Conservation (phyloP, 2,888 invertebrate species). For the Hydraecia micacea region DNA sequence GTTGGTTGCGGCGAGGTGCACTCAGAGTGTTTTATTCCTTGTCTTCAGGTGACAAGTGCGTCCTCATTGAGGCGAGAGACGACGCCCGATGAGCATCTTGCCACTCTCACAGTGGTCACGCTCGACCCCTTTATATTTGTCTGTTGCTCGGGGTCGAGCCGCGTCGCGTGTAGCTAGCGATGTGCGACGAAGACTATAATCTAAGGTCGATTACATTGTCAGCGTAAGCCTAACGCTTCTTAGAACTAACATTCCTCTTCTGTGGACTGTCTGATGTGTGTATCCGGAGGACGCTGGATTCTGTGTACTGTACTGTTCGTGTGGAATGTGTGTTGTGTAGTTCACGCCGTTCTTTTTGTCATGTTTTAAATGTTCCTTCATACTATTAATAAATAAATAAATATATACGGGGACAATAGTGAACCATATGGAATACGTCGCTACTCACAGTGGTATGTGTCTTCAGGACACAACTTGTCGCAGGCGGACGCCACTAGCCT, state of each 20-base stretch:
- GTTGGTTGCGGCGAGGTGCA: constrained; percentile 87
- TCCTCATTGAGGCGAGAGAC: constrained; percentile 94
- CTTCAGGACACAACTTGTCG: constrained; percentile 97
- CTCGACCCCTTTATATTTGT: constrained; percentile 86
- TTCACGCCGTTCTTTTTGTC: constrained; percentile 85
- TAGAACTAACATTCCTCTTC: constrained; percentile 85
- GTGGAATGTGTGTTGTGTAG: constrained; percentile 89
- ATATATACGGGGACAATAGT: constrained; percentile 73
- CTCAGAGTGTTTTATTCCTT: constrained; percentile 91
- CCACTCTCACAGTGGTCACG: constrained; percentile 87
- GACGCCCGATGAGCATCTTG: constrained; percentile 90
- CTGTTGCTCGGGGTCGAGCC: constrained; percentile 86
- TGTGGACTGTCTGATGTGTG: constrained; percentile 87
- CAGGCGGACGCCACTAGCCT: constrained; percentile 96
- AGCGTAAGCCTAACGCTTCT: constrained; percentile 90
- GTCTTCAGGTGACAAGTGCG: constrained; percentile 95
- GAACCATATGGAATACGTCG: constrained; percentile 80
- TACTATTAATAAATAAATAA: constrained; percentile 68
- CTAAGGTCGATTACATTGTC: constrained; percentile 89
- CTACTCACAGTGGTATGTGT: constrained; percentile 89
- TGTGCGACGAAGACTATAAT: constrained; percentile 89
- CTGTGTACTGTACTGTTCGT: constrained; percentile 86
- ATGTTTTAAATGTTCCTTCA: constrained; percentile 79
- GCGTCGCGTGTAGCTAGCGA: constrained; percentile 89
- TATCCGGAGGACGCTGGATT: constrained; percentile 89